Percentiles rank a stretch among this genome's conserved stretches.
These are phyloP conservation scores for Neomorphus geoffroyi DNA, from an alignment of 2,797 vertebrate genomes.

Conservation along the genomic window DNA sequence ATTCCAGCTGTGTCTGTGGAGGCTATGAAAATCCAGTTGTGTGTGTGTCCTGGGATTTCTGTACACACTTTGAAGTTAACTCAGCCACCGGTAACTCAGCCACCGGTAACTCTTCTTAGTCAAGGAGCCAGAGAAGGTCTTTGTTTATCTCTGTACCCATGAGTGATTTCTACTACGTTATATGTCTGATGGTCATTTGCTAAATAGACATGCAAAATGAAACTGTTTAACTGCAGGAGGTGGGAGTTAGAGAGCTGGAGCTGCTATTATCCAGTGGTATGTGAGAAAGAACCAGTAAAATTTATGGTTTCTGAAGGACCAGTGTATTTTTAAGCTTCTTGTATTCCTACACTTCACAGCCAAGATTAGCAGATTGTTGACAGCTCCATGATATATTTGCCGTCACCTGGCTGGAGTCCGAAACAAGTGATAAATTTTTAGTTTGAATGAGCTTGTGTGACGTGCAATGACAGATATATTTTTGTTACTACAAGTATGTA, in stretches of 20 bases:
- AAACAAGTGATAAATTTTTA: constrained; percentile 33
- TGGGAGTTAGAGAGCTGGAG: constrained; percentile 17
- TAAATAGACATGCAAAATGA: background rate
- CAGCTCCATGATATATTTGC: constrained; percentile 41
- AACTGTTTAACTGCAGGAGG: background rate
- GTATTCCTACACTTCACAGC: constrained; percentile 35
- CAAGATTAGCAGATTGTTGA: constrained; percentile 46
- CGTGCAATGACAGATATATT: background rate
- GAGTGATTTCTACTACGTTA: background rate
- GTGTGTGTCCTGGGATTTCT: background rate
- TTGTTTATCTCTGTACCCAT: background rate
- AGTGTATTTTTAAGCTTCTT: constrained; percentile 56
- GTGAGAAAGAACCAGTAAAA: constrained; percentile 21
- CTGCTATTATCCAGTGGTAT: background rate
- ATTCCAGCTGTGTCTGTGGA: background rate
- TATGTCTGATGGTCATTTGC: background rate
- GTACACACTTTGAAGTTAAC: background rate
- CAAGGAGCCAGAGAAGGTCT: background rate
- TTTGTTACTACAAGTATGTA: constrained; percentile 55
- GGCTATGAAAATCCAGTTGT: background rate
- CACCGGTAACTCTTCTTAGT: background rate
- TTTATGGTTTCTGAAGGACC: constrained; percentile 50
- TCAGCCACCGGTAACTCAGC: background rate
- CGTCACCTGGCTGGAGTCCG: constrained; percentile 30
- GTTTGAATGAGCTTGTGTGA: constrained; percentile 51